phyloP scores from a whole-genome alignment of 2,888 invertebrate genomes.

The Rugalucina vietnamica region DNA sequence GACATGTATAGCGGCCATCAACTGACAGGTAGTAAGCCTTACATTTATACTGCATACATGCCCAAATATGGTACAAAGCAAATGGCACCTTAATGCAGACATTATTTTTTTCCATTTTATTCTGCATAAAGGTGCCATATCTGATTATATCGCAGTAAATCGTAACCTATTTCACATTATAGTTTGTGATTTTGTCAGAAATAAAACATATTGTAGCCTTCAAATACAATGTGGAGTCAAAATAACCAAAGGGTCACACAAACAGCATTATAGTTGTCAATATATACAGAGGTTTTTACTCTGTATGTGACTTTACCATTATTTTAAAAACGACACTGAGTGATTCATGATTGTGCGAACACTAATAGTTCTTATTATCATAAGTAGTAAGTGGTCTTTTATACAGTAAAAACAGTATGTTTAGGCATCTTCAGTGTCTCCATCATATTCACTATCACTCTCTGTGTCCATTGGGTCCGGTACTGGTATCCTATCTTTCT shows the following conservation, averaged over 20 bases:
- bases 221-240: neutral
- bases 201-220: neutral
- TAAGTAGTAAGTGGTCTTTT: neutral
- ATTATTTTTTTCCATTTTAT: neutral
- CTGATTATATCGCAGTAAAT: too few relatives aligned
- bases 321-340: neutral
- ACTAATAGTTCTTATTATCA: neutral
- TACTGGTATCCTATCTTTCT: neutral
- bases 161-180: too few relatives aligned
- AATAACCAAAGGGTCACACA: neutral
- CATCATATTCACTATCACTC: neutral
- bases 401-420: neutral
- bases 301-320: neutral
- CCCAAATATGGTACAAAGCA: conserved; percentile 15
- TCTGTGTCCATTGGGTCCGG: neutral
- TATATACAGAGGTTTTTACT: too few relatives aligned
- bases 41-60: neutral
- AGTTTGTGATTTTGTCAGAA: too few relatives aligned
- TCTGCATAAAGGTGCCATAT: neutral
- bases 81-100: neutral
- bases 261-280: neutral
- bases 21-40: neutral
- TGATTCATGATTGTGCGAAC: neutral
- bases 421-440: neutral
- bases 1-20: neutral